A percentile compares a stretch with the other conserved stretches of the same genome.
Evolutionary conservation across 1,140 invertebrate species (phyloP).

Genomic region (Papilio xuthus): DNA sequence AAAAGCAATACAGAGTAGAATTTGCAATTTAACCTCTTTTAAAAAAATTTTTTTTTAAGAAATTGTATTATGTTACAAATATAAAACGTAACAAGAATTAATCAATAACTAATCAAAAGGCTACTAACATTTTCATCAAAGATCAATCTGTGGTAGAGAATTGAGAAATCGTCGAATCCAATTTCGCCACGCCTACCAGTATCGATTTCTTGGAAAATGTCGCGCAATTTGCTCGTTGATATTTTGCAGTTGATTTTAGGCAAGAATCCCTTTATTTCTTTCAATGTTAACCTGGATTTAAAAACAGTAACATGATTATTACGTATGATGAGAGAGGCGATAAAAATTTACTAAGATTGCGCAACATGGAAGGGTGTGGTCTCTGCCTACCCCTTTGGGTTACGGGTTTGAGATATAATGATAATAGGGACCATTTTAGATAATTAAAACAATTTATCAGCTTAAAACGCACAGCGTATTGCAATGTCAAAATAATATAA

Average conservation of each 20-base stretch:
- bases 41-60: not conserved
- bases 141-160: constrained; percentile 93
- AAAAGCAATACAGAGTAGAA: not conserved
- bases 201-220: constrained; percentile 93
- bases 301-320: constrained; percentile 48
- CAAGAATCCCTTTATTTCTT: constrained; percentile 95
- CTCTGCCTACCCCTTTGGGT: too few species aligned
- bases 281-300: constrained; percentile 88
- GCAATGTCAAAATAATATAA: too few species aligned
- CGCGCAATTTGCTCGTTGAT: constrained; percentile 90
- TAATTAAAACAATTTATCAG: too few species aligned
- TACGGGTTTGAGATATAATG: too few species aligned
- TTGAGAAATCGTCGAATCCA: constrained; percentile 94
- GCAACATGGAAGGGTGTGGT: too few species aligned
- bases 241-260: constrained; percentile 96
- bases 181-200: constrained; percentile 89
- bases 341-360: too few species aligned
- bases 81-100: not conserved
- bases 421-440: too few species aligned
- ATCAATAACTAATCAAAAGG: not conserved
- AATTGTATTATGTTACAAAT: not conserved
- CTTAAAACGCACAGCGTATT: too few species aligned
- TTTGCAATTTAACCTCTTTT: not conserved
- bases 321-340: not conserved
- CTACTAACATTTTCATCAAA: constrained; percentile 88